These are phyloP conservation scores for Anastatus disparis DNA, from an alignment of 1,140 invertebrate genomes.

Conservation along the genomic window DNA sequence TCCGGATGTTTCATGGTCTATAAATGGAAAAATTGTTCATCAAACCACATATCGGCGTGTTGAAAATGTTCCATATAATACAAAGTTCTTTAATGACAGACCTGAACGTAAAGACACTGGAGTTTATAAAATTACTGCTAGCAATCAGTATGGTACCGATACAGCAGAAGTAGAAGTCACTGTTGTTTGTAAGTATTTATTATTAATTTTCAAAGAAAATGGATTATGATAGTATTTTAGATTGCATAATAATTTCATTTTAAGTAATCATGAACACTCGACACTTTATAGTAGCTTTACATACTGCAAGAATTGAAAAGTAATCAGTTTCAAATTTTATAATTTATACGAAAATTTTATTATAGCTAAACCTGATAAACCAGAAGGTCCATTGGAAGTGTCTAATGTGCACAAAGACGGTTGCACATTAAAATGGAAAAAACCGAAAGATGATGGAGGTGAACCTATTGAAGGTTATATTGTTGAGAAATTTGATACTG, in stretches of 20 bases:
- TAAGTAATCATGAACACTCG: too few relatives aligned
- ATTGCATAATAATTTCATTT: too few relatives aligned
- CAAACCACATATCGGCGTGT: conserved; percentile 72
- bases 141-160: conserved; percentile 89
- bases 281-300: too few relatives aligned
- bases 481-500: conserved; percentile 94
- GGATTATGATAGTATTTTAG: neutral
- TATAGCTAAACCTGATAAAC: conserved; percentile 88
- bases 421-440: conserved; percentile 96
- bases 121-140: conserved; percentile 85
- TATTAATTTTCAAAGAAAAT: conserved; percentile 11
- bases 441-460: conserved; percentile 97
- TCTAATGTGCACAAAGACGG: conserved; percentile 94
- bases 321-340: too few relatives aligned
- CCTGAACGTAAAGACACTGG: conserved; percentile 87
- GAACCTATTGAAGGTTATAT: conserved; percentile 94
- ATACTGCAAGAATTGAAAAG: too few relatives aligned
- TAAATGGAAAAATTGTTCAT: conserved; percentile 72
- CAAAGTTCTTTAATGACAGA: conserved; percentile 84
- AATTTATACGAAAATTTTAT: too few relatives aligned
- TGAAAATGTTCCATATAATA: conserved; percentile 88
- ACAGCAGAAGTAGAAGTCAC: conserved; percentile 91
- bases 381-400: conserved; percentile 95
- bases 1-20: conserved; percentile 80
- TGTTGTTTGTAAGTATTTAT: conserved; percentile 82